Conservation (phyloP, 53 echinoderm and acorn worm species). For the Crossaster papposus region DNA sequence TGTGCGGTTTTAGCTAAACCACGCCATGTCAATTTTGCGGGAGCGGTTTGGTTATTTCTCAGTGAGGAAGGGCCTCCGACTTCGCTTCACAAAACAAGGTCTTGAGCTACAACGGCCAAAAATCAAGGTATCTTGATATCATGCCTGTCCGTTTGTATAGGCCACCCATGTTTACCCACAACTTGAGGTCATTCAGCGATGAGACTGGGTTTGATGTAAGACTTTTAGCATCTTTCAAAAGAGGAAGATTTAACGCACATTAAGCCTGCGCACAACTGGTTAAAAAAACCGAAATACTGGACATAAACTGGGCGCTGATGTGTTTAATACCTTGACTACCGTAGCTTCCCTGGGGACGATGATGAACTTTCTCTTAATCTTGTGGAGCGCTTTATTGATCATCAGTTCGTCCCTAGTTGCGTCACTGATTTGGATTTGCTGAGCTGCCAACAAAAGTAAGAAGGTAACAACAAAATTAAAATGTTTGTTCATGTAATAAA, state of each 20-base stretch:
- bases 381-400: background rate
- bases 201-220: too few relatives aligned
- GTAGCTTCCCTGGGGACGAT: constrained; percentile 20
- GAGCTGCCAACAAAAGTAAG: constrained; percentile 24
- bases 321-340: constrained; percentile 41
- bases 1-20: too few relatives aligned
- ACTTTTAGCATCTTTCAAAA: background rate
- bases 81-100: too few relatives aligned
- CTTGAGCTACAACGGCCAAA: too few relatives aligned
- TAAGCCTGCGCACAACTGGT: background rate
- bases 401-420: constrained; percentile 50
- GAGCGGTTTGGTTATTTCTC: too few relatives aligned
- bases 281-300: background rate
- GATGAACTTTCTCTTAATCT: background rate
- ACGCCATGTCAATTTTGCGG: too few relatives aligned
- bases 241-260: background rate
- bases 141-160: too few relatives aligned
- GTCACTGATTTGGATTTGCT: constrained; percentile 59
- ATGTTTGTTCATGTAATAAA: too few relatives aligned
- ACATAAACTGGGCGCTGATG: background rate
- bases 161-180: too few relatives aligned
- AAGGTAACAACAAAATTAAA: background rate
- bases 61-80: too few relatives aligned
- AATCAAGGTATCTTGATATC: too few relatives aligned
- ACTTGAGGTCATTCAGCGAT: too few relatives aligned